Percentiles rank a stretch among this genome's conserved stretches.
phyloP scores from a whole-genome alignment of 2,113 vertebrate genomes.

The Carollia perspicillata region DNA sequence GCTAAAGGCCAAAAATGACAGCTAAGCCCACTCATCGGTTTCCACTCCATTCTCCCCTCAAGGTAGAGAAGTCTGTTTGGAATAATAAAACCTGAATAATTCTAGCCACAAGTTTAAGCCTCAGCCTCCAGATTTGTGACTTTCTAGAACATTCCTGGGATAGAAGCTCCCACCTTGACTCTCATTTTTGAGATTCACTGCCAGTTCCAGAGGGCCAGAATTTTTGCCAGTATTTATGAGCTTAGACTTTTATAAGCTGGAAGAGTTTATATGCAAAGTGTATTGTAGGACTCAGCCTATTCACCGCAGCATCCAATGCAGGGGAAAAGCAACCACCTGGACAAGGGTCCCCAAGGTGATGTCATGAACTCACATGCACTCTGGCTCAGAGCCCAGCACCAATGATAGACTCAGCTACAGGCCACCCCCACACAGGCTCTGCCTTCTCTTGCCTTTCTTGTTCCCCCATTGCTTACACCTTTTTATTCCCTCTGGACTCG shows the following conservation, averaged over 20 bases:
- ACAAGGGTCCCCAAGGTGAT: constrained; percentile 64
- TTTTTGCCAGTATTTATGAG: neutral
- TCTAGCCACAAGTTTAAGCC: neutral
- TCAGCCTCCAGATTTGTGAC: neutral
- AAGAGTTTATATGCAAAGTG: constrained; percentile 39
- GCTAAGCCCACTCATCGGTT: neutral
- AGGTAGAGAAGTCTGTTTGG: neutral
- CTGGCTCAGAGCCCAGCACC: neutral
- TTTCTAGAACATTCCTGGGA: neutral
- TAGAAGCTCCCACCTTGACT: neutral
- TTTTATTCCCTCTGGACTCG: neutral
- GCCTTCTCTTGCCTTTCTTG: neutral
- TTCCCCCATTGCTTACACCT: neutral
- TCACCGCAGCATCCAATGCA: constrained; percentile 22
- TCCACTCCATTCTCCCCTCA: neutral
- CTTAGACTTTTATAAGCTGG: constrained; percentile 2
- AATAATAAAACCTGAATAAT: constrained; percentile 28
- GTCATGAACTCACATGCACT: constrained; percentile 60
- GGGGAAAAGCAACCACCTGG: constrained; percentile 2
- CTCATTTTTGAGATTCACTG: neutral
- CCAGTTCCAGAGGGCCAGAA: neutral
- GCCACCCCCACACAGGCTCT: no score
- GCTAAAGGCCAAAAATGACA: neutral
- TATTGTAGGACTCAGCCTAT: constrained; percentile 42
- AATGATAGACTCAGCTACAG: fast-evolving